Conservation (phyloP, 2,113 vertebrate genomes). For the Sturnira hondurensis region DNA sequence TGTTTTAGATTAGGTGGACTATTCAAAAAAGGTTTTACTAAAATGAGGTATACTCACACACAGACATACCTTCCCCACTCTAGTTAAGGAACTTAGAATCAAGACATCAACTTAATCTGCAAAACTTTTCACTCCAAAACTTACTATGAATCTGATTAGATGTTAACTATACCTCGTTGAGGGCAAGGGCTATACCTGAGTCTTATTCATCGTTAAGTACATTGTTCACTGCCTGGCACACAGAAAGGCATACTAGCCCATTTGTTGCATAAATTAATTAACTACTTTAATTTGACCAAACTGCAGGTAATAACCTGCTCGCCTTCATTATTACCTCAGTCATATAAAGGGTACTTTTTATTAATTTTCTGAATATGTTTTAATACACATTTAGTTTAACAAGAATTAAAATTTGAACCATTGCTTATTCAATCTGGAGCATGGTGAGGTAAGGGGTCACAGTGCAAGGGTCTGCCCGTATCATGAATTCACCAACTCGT, state of each 20-base stretch:
- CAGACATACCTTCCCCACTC: background rate
- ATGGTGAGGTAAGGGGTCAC: background rate
- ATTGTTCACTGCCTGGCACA: background rate
- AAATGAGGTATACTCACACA: background rate
- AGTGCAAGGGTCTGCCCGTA: background rate
- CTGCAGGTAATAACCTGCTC: background rate
- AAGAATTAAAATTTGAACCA: conserved; percentile 38
- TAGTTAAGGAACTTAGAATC: background rate
- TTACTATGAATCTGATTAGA: background rate
- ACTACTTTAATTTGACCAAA: conserved; percentile 14
- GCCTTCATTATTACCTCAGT: background rate
- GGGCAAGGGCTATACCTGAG: background rate
- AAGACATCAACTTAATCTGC: background rate
- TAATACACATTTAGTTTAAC: background rate
- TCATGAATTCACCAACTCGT: conserved; percentile 17
- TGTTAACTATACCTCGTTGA: background rate
- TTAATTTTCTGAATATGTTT: conserved; percentile 6
- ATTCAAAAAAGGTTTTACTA: background rate
- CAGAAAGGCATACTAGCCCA: background rate
- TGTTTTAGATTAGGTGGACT: background rate
- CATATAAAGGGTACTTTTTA: background rate
- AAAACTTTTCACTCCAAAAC: background rate
- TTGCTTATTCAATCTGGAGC: background rate
- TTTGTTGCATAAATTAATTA: conserved; percentile 32
- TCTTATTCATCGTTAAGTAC: background rate